These are phyloP conservation scores for Acanthurus lineatus DNA, from an alignment of 2,797 vertebrate species.

Conservation along the genomic window DNA sequence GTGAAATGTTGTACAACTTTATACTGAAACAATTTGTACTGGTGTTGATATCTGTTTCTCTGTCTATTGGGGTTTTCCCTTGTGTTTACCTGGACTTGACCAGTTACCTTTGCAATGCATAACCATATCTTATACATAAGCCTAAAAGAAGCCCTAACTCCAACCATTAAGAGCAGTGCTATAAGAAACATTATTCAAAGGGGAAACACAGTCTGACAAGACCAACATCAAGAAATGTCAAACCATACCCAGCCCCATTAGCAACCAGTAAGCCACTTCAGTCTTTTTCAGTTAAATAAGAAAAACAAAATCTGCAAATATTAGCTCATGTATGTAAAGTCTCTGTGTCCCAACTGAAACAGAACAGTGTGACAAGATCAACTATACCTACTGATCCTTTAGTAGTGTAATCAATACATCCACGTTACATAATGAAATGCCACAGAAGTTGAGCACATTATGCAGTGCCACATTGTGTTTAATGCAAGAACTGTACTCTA, in stretches of 20 bases:
- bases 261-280: neutral
- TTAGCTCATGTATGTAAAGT: neutral
- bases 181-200: neutral
- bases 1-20: neutral
- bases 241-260: neutral
- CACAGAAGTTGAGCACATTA: slow-evolving; percentile 24
- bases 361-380: slow-evolving; percentile 16
- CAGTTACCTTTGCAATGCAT: slow-evolving; percentile 1
- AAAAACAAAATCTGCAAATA: slow-evolving; percentile 10
- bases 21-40: neutral
- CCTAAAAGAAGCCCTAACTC: neutral
- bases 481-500: slow-evolving; percentile 37
- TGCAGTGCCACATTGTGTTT: slow-evolving; percentile 55
- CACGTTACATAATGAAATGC: slow-evolving; percentile 6
- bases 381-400: slow-evolving; percentile 14
- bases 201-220: slow-evolving; percentile 1
- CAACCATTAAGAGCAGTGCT: neutral
- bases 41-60: slow-evolving; percentile 18
- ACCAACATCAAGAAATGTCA: neutral
- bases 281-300: slow-evolving; percentile 28
- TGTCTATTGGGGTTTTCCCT: neutral
- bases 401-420: slow-evolving; percentile 9
- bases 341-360: slow-evolving; percentile 11
- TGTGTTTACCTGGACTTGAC: neutral
- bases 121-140: neutral